phyloP scores from a whole-genome alignment of 2,797 vertebrate genomes.

The Poeciliopsis gracilis region DNA sequence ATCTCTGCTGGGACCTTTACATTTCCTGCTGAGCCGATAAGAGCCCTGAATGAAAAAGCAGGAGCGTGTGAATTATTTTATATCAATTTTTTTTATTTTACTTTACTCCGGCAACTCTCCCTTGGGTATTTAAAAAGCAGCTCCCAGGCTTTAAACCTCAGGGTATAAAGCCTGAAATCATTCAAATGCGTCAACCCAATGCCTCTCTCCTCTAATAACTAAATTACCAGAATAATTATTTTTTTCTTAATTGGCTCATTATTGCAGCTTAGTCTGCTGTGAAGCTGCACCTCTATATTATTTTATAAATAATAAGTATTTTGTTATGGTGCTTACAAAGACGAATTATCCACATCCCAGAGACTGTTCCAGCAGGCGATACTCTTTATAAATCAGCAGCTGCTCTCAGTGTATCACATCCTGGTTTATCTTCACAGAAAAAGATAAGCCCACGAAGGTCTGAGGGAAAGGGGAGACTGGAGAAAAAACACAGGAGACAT shows the following conservation, averaged over 20 bases:
- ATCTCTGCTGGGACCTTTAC: slow-evolving; percentile 36
- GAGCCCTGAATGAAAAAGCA: slow-evolving; percentile 24
- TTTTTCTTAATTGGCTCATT: slow-evolving; percentile 20
- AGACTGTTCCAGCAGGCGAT: slow-evolving; percentile 18
- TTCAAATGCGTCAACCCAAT: slow-evolving; percentile 20
- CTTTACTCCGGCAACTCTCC: neutral
- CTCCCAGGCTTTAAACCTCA: neutral
- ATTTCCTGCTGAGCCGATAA: slow-evolving; percentile 34
- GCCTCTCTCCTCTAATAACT: slow-evolving; percentile 12
- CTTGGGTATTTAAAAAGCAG: neutral
- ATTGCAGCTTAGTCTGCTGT: slow-evolving; percentile 2
- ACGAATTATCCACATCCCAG: slow-evolving; percentile 24
- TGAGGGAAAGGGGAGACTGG: slow-evolving; percentile 6
- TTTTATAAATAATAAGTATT: slow-evolving; percentile 8
- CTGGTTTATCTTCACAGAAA: slow-evolving; percentile 28
- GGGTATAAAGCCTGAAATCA: neutral
- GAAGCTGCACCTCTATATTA: neutral
- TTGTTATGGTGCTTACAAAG: slow-evolving; percentile 37
- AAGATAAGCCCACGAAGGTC: slow-evolving; percentile 40
- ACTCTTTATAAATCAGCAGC: slow-evolving; percentile 37
- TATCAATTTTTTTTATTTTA: neutral
- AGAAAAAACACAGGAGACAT: slow-evolving; percentile 27
- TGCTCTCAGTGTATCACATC: slow-evolving; percentile 16
- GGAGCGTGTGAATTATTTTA: slow-evolving; percentile 3
- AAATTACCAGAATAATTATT: slow-evolving; percentile 18